Percentiles rank a stretch among this genome's conserved stretches.
Evolutionary conservation across 2,113 vertebrate species (phyloP).

Genomic region (Ciconia boyciana): DNA sequence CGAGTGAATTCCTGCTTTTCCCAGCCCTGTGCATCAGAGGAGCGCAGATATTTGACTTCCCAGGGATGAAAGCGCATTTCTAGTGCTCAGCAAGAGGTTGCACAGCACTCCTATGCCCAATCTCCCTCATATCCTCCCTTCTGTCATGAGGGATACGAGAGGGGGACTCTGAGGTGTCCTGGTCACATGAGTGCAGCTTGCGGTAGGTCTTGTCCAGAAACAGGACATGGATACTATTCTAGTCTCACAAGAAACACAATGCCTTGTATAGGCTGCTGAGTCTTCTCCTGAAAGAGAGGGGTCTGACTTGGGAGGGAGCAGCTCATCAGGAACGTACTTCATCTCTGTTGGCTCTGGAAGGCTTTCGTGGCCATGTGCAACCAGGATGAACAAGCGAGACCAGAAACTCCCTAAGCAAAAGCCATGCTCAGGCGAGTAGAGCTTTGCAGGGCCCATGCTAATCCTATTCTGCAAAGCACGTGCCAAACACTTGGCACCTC

Average conservation of each 20-base stretch:
- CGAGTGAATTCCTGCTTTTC: neutral
- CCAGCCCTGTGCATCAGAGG: neutral
- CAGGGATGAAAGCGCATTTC: neutral
- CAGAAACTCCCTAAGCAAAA: neutral
- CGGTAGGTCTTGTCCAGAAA: neutral
- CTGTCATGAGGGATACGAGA: neutral
- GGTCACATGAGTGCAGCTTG: neutral
- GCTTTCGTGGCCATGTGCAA: neutral
- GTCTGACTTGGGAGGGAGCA: neutral
- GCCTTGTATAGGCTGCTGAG: neutral
- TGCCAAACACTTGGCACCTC: neutral
- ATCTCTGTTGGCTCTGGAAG: neutral
- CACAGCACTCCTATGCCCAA: neutral
- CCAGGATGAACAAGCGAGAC: slow-evolving; percentile 11
- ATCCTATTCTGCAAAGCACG: neutral
- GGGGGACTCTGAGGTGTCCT: too few relatives aligned
- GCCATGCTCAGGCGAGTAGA: neutral
- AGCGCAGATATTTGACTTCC: neutral
- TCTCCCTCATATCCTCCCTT: neutral
- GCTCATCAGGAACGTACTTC: neutral
- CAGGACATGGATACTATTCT: neutral
- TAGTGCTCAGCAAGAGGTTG: neutral
- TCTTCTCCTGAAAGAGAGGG: neutral
- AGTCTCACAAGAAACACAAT: neutral
- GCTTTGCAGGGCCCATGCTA: neutral